Percentiles rank a stretch among this genome's conserved stretches.
Conservation (phyloP, 2,113 vertebrate genomes). For the Fukomys damarensis region DNA sequence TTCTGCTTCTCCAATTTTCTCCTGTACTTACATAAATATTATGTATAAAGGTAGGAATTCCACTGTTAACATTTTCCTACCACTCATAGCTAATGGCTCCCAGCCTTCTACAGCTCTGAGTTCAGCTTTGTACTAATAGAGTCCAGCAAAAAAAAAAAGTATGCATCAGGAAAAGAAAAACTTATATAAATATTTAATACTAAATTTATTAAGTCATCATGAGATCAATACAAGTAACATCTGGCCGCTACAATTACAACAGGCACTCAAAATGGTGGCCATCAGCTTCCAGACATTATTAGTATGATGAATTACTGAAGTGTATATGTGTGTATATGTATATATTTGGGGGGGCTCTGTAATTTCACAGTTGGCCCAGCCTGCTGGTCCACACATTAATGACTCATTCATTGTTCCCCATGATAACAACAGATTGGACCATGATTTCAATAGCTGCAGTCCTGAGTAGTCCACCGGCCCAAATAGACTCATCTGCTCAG, state of each 20-base stretch:
- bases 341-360: too few species aligned
- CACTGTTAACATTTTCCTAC: neutral
- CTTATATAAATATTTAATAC: neutral
- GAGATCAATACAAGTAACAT: neutral
- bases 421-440: constrained; percentile 35
- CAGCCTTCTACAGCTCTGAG: neutral
- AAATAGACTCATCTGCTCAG: neutral
- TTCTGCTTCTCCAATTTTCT: neutral
- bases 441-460: constrained; percentile 59
- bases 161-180: neutral
- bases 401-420: constrained; percentile 60
- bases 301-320: neutral
- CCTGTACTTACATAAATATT: neutral
- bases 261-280: neutral
- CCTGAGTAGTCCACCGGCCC: neutral
- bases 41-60: neutral
- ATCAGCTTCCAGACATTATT: neutral
- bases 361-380: neutral
- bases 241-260: neutral
- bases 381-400: constrained; percentile 61
- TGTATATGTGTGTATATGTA: neutral
- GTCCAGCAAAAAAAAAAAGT: neutral
- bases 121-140: neutral
- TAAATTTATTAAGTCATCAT: neutral
- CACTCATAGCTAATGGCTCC: neutral